A percentile compares a stretch with the other conserved stretches of the same genome.
phyloP scores from a whole-genome alignment of 2,888 invertebrate genomes.

The Mythimna impura region DNA sequence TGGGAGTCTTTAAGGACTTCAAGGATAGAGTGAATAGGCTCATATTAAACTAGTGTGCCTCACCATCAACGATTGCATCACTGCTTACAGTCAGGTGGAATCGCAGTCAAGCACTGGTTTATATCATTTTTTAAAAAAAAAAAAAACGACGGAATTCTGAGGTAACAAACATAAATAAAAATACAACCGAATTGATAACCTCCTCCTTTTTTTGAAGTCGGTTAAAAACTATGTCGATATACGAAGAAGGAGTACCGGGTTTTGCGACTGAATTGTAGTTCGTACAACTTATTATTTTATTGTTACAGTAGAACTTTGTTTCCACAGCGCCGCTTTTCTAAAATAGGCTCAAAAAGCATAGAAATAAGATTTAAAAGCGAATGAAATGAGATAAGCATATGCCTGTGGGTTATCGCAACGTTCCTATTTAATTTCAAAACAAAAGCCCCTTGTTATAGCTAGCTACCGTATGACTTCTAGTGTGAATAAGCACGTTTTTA shows the following conservation, averaged over 20 bases:
- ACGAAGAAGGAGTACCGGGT: not conserved
- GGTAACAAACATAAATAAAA: too few species aligned
- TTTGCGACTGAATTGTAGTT: not conserved
- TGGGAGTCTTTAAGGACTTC: too few species aligned
- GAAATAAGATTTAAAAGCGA: slow-evolving; percentile 23
- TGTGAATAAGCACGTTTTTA: not conserved
- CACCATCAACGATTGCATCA: too few species aligned
- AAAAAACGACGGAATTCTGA: too few species aligned
- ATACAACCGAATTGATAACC: too few species aligned
- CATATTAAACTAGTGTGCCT: too few species aligned
- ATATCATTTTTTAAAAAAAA: too few species aligned
- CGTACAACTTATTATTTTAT: slow-evolving; percentile 4
- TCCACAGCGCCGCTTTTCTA: slow-evolving; percentile 4
- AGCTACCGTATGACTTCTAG: not conserved
- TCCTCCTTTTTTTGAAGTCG: too few species aligned
- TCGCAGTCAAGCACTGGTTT: too few species aligned
- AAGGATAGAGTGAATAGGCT: too few species aligned
- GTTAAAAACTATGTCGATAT: not conserved
- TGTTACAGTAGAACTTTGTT: not conserved
- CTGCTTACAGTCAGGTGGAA: too few species aligned
- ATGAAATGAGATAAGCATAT: slow-evolving; percentile 20
- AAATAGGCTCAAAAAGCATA: slow-evolving; percentile 3
- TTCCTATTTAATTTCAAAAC: slow-evolving; percentile 25
- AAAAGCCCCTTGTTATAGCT: slow-evolving; percentile 31
- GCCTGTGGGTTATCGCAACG: slow-evolving; percentile 16